Base-by-base conservation (phyloP, 2,888 invertebrate genomes). In the Leuctra nigra region DNA sequence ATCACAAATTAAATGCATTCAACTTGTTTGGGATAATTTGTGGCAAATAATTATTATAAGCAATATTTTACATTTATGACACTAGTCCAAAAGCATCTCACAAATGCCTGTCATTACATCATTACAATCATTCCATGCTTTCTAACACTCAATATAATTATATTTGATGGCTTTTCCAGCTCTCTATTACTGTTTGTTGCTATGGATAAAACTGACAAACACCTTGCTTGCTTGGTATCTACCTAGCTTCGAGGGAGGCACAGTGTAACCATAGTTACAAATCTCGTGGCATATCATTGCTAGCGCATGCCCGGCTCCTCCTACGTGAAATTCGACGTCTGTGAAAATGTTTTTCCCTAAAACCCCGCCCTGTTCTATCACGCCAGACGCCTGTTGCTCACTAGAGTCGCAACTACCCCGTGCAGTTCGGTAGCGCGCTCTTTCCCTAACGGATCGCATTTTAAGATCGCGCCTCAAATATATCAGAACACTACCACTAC, bases 361-460 rank as follows among this genome's bases (percentile, higher is more conserved):
- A 47, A 47, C 47, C 25, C 47, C 47, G 23, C 47, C 57, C 29
- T 54, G 36, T 54, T 25, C 20, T 18, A 53, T 57, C 55, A 59
- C 59, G 59, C 46, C 58, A 58, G 41, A 39, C 24, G 55, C 20
- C 29, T 22, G 16, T 36, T 20, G 44, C 54, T 23, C 18, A 50
- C 11, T 22, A 24, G 54, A 29, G 33, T 29, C 29, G 44, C n/a
- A 9, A 24, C 33, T 38, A 36, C 53, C 66, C 70, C 62, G 60
- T 57, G 62, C 61, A 62, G 63, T 62, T 59, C 61, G 61, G 60
- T 62, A 62, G 57, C 63, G 60, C 60, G 61, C 62, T 58, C 61
- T 56, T 47, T 35, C 59, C 56, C 57, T 53, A 48, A 36, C 61
- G 62, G 63, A 57, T 52, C 59, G 56, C 20, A 41, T 39, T 55